Base-by-base conservation (phyloP, 2,888 invertebrate genomes). In the Conus canariensis region DNA sequence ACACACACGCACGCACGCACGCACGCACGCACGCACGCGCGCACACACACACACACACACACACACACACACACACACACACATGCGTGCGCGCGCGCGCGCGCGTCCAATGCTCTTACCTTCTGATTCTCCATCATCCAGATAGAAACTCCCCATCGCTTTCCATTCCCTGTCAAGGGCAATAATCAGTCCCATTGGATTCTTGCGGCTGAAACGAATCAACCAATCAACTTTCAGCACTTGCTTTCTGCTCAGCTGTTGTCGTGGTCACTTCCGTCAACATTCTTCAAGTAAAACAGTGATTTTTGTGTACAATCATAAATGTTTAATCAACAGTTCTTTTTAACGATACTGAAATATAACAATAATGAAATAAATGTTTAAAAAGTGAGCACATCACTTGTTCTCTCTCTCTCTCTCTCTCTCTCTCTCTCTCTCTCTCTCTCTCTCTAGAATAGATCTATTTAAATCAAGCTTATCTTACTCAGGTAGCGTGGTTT, bases 201-300 rank as follows among this genome's bases (percentile, higher is more conserved):
- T 91, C 58, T 88, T 60, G 1, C 92, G 91, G 85, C 91, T 91
- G 86, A 25, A 89, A 90, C n/a, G 30, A 80, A 30, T 5, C 74
- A 74, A n/a, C 8, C 74, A 45, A 45, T 45, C 45, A 74, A 74
- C 74, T 9, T 25, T n/a, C 74, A 74, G 74, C n/a, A n/a, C 1
- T 9, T 9, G n/a, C 4, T 74, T 9, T 22, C 9, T 74, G 9
- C n/a, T 9, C 22, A 74, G n/a, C 16, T n/a, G 16, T 74, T 9
- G n/a, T 9, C 16, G 10, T 16, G 9, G n/a, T 22, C n/a, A 74
- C 45, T 45, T 45, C 45, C 45, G 2, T 45, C 45, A 45, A 45
- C 45, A 45, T 45, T 45, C 45, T 45, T 45, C 45, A 45, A 2
- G 45, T 45, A 45, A 45, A 45, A 45, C 45, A 45, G 45, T 45